These are phyloP conservation scores for Plutomurus gul DNA, from an alignment of 1,140 invertebrate species.

Conservation along the genomic window DNA sequence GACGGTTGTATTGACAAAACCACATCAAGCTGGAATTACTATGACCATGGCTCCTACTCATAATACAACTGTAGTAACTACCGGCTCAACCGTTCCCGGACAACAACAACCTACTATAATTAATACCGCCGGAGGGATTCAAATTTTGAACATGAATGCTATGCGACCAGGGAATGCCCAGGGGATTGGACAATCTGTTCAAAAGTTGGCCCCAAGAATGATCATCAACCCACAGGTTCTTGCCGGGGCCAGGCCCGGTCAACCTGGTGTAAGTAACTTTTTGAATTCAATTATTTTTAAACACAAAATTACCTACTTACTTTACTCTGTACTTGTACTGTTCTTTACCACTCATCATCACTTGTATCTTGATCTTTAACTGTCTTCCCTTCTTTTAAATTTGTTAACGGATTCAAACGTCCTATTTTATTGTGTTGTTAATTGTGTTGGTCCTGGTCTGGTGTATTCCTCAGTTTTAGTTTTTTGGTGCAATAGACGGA, in stretches of 20 bases:
- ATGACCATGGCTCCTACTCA: constrained; percentile 28
- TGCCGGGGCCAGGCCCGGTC: constrained; percentile 75
- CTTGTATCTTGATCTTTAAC: constrained; percentile 29
- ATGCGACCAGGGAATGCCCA: constrained; percentile 19
- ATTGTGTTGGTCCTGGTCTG: constrained; percentile 20
- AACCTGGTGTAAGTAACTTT: constrained; percentile 71
- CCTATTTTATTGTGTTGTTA: constrained; percentile 10
- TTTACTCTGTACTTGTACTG: constrained; percentile 14
- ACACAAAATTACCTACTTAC: background rate
- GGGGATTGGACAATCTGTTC: background rate
- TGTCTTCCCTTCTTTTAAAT: constrained; percentile 24
- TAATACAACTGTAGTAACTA: background rate
- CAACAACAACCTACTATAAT: constrained; percentile 40
- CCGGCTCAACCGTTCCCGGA: constrained; percentile 10
- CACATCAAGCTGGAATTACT: constrained; percentile 11
- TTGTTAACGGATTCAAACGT: background rate
- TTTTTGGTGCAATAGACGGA: constrained; percentile 9
- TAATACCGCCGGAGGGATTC: constrained; percentile 59
- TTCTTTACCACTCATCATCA: constrained; percentile 23
- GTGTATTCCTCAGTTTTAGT: constrained; percentile 15
- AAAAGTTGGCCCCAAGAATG: constrained; percentile 64
- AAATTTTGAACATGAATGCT: constrained; percentile 69
- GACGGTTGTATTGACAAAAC: background rate
- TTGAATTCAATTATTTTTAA: background rate
- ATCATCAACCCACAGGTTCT: constrained; percentile 79